Evolutionary conservation across 2,888 invertebrate genomes (phyloP).

Genomic region (Nymphalis c-album): DNA sequence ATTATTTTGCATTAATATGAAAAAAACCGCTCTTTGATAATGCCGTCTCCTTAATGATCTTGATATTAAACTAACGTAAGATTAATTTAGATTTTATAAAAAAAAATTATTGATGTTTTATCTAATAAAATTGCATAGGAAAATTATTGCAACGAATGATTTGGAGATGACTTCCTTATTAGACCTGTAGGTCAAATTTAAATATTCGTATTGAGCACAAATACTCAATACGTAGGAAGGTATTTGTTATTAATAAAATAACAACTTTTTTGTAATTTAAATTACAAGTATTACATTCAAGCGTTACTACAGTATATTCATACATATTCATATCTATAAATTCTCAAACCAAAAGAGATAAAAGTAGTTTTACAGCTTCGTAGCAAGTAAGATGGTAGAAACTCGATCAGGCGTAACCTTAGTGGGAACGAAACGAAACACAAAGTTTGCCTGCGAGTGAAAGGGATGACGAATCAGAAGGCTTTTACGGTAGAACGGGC

Average conservation of each 20-base stretch:
- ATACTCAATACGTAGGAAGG: too few species aligned
- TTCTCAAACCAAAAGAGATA: conserved; percentile 73
- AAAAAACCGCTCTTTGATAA: background rate
- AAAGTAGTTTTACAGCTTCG: conserved; percentile 77
- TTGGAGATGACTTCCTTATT: too few species aligned
- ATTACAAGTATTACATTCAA: conserved; percentile 29
- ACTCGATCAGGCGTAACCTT: conserved; percentile 72
- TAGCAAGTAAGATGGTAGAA: conserved; percentile 79
- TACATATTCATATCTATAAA: conserved; percentile 78
- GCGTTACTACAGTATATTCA: conserved; percentile 66
- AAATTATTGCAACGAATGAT: too few species aligned
- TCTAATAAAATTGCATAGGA: background rate
- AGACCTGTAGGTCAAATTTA: too few species aligned
- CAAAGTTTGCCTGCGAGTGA: conserved; percentile 50
- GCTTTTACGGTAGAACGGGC: conserved; percentile 81
- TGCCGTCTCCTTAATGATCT: conserved; percentile 7
- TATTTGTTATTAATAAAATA: background rate
- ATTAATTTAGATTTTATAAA: background rate
- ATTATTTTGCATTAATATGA: conserved; percentile 12
- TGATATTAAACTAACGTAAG: background rate
- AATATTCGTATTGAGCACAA: too few species aligned
- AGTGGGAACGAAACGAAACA: conserved; percentile 50
- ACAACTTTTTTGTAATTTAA: conserved; percentile 5
- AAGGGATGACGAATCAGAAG: conserved; percentile 70
- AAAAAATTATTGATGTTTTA: background rate